Evolutionary conservation across 2,797 vertebrate genomes (phyloP), one percentile per base, ranked within the genome.

Genomic region (Galago senegalensis): DNA sequence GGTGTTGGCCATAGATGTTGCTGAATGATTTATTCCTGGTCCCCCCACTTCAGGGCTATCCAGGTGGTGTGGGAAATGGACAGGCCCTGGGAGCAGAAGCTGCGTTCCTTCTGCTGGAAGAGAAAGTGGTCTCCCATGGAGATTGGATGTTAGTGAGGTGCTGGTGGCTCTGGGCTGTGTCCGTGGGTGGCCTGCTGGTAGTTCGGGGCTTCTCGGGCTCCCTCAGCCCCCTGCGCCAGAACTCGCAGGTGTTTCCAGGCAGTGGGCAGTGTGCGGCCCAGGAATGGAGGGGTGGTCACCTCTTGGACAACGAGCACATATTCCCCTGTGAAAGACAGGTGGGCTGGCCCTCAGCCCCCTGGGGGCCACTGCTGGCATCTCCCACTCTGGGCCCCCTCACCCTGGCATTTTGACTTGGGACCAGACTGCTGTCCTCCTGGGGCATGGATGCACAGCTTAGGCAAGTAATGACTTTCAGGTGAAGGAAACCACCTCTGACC

Each of bases 261-360:
- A 0, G 98, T 77, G 56, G 97, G 90, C 60, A 98, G 98, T 1
- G 76, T 87, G 58, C 82, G 95, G 90, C 97, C 98, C 92, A 98
- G 93, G 94, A 99, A 98, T 0, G 97, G 97, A 20, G 98, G 98
- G 6, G 56, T 29, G 27, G 98, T 98, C 82, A 98, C 92, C 0
- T 99, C 98, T 16, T 21, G 92, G 87, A 98, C 93, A 97, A 97
- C 94, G 92, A 99, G 61, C 70, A 98, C 95, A 9, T 98, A 98
- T 4, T 98, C 97, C n/a, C 98, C 98, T 98, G 92, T 49, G 75
- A 95, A 94, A 82, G 65, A 75, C 0, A 0, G 34, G 73, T 14
- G 23, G 82, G 29, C 37, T 29, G 4, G 17, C 10, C 8, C 43
- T 40, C 0, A 1, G 63, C 10, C 14, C 4, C 13, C 25, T 7